Evolutionary conservation across 64 coral and sea anemone species (phyloP).

Genomic region (Trachythela sp.): DNA sequence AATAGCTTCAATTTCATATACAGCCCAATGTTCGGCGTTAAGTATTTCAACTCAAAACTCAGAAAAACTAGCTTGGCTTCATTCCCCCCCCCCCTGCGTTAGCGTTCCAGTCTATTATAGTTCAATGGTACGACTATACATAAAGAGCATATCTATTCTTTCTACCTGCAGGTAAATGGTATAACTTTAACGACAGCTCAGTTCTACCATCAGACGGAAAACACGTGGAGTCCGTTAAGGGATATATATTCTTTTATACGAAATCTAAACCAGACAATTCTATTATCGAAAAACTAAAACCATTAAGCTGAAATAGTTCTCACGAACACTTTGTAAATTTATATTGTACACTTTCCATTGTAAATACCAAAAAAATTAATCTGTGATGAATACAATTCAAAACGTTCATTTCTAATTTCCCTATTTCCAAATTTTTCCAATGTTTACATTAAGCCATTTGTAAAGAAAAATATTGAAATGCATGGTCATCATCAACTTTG

Average conservation of each 20-base stretch:
- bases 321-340: not conserved
- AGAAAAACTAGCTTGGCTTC: too few species aligned
- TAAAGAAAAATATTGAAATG: too few species aligned
- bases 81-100: too few species aligned
- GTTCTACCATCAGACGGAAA: constrained; percentile 68
- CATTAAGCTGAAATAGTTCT: constrained; percentile 22
- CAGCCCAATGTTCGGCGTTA: too few species aligned
- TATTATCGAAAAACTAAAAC: constrained; percentile 81
- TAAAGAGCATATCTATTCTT: not conserved
- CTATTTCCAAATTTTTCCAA: not conserved
- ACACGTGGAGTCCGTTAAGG: constrained; percentile 73
- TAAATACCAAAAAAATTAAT: not conserved
- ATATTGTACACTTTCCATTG: not conserved
- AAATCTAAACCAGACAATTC: constrained; percentile 81
- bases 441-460: too few species aligned
- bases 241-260: constrained; percentile 98
- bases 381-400: not conserved
- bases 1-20: too few species aligned
- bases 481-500: too few species aligned
- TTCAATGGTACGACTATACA: too few species aligned
- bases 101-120: too few species aligned
- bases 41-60: too few species aligned
- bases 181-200: constrained; percentile 96
- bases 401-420: not conserved
- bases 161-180: constrained; percentile 68